Evolutionary conservation across 92 coral and sea anemone species (phyloP), one percentile per base, ranked within the genome.

Genomic region (Nematostella vectensis): DNA sequence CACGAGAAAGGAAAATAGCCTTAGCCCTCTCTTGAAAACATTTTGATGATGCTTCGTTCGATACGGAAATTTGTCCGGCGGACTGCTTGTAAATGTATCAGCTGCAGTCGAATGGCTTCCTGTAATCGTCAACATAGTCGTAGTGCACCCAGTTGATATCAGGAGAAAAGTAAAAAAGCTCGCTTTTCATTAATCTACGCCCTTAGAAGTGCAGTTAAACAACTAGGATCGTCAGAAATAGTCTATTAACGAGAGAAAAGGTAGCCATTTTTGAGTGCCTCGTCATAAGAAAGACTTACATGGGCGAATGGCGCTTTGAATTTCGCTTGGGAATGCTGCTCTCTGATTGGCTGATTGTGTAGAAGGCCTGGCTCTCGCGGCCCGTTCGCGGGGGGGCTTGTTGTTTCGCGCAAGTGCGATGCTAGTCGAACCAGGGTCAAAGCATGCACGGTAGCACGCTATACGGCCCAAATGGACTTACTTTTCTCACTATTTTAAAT

Each of bases 371-470:
- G 57, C 57, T 12, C 19, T 44, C 31, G 19, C 42, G 71, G 76
- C 68, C 42, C 12, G 50, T 50, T 54, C 76, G 71, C 62, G 87
- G 87, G 87, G 87, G 87, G 87, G 72, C 87, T 63, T 79, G 87
- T 79, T 72, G 87, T 79, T 66, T 67, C 87, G 87, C 87, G 87
- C 87, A 79, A 79, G 87, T 70, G 66, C 72, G 76, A 61, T 79
- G 81, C 81, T 62, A 65, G 76, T 79, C 70, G 72, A 66, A 66
- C 62, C 72, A 66, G 72, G 72, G 72, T 78, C 67, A 67, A 66
- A 79, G 75, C 85, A 78, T 78, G 81, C 87, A 72, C 73, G 87
- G 80, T 76, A 76, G 87, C 87, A 79, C 76, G 87, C 81, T 69
- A 79, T 38, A 60, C 53, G 76, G 76, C 64, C 63, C 77, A 67